Evolutionary conservation across 2,797 vertebrate species (phyloP).

Genomic region (Tinamus major): DNA sequence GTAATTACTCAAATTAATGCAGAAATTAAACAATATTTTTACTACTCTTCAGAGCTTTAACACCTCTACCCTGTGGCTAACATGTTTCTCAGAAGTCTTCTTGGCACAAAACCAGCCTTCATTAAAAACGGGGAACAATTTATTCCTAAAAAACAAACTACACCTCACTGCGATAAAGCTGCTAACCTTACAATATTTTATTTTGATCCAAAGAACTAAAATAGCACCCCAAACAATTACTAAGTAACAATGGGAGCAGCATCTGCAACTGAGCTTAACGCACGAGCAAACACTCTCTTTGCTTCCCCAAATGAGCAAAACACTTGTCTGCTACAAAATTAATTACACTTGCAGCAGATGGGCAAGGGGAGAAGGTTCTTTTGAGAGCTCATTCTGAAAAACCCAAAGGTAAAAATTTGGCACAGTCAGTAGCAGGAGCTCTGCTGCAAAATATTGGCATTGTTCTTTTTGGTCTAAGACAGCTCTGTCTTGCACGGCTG

Average conservation of each 20-base stretch:
- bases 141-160: neutral
- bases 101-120: neutral
- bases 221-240: slow-evolving; percentile 3
- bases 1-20: slow-evolving; percentile 8
- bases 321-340: neutral
- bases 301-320: neutral
- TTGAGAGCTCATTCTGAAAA: neutral
- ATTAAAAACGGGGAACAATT: neutral
- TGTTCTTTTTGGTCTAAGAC: neutral
- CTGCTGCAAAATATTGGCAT: slow-evolving; percentile 15
- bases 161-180: neutral
- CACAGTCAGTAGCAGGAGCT: neutral
- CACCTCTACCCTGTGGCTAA: neutral
- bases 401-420: neutral
- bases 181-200: neutral
- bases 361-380: neutral
- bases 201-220: slow-evolving; percentile 19
- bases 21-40: slow-evolving; percentile 26
- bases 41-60: neutral
- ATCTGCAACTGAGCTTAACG: slow-evolving; percentile 22
- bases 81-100: neutral
- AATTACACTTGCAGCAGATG: slow-evolving; percentile 39
- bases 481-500: neutral
- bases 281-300: neutral
- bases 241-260: neutral